These are phyloP conservation scores for Trochalopteron elliotii DNA, from an alignment of 2,113 vertebrate species.

Conservation along the genomic window DNA sequence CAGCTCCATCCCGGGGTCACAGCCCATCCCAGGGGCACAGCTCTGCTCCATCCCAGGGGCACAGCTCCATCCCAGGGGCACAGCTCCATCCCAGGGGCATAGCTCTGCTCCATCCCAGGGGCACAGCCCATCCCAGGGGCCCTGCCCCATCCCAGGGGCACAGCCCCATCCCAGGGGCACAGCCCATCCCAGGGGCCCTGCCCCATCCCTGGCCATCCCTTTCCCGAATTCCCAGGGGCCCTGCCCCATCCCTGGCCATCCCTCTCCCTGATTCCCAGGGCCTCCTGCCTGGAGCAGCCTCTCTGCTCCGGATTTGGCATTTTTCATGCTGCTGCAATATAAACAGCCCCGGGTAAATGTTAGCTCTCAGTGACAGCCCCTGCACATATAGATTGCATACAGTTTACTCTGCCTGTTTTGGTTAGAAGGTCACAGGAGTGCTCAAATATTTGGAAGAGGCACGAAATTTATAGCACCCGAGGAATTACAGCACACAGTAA, in stretches of 20 bases:
- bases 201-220: too few relatives aligned
- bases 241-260: neutral
- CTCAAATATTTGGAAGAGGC: constrained; percentile 53
- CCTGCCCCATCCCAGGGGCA: too few relatives aligned
- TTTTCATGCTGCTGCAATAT: neutral
- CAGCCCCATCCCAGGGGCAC: too few relatives aligned
- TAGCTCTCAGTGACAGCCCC: neutral
- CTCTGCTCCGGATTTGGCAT: neutral
- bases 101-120: too few relatives aligned
- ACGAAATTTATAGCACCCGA: neutral
- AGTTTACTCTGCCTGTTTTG: constrained; percentile 49
- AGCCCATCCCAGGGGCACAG: too few relatives aligned
- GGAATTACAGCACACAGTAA: neutral
- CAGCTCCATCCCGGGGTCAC: too few relatives aligned
- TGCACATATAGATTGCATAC: constrained; percentile 2
- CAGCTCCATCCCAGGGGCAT: neutral
- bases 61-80: too few relatives aligned
- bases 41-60: too few relatives aligned
- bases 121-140: too few relatives aligned
- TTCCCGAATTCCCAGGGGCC: too few relatives aligned
- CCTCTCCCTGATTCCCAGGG: rapidly evolving
- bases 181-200: too few relatives aligned
- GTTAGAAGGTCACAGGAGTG: constrained; percentile 47
- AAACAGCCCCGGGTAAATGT: constrained; percentile 30
- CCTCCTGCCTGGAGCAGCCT: neutral